Conservation (phyloP, 1,140 invertebrate genomes). For the Geopemphigus sp. region DNA sequence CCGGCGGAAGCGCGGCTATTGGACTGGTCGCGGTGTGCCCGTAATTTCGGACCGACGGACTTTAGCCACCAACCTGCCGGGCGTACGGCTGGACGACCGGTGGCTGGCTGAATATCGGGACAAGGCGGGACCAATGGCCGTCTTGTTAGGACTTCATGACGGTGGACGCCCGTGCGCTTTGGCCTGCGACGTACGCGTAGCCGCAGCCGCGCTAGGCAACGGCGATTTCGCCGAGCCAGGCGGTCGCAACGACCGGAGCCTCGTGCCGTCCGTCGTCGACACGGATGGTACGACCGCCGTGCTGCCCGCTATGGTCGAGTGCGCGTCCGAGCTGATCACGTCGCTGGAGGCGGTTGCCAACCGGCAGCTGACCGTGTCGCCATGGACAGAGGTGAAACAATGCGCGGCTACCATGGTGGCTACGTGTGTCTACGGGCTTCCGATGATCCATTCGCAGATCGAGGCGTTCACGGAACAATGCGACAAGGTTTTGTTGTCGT, state of each 20-base stretch:
- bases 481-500: not conserved
- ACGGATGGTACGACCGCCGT: not conserved
- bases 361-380: not conserved
- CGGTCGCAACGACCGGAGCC: not conserved
- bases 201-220: not conserved
- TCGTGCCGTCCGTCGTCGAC: not conserved
- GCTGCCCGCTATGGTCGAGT: not conserved
- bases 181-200: not conserved
- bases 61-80: not conserved
- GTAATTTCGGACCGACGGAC: not conserved
- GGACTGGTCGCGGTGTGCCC: not conserved
- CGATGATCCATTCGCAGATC: slow-evolving; percentile 25
- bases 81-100: not conserved
- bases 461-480: slow-evolving; percentile 26
- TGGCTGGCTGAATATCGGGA: not conserved
- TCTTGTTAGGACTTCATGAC: not conserved
- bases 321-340: slow-evolving; percentile 3
- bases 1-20: slow-evolving; percentile 6
- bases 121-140: not conserved
- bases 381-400: not conserved
- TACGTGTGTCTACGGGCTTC: slow-evolving; percentile 28
- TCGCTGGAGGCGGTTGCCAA: slow-evolving; percentile 35
- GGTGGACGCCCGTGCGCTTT: not conserved
- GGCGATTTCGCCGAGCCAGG: not conserved
- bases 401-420: slow-evolving; percentile 8